Base-by-base conservation (phyloP, 2,888 invertebrate species). In the Trissolcus japonicus region DNA sequence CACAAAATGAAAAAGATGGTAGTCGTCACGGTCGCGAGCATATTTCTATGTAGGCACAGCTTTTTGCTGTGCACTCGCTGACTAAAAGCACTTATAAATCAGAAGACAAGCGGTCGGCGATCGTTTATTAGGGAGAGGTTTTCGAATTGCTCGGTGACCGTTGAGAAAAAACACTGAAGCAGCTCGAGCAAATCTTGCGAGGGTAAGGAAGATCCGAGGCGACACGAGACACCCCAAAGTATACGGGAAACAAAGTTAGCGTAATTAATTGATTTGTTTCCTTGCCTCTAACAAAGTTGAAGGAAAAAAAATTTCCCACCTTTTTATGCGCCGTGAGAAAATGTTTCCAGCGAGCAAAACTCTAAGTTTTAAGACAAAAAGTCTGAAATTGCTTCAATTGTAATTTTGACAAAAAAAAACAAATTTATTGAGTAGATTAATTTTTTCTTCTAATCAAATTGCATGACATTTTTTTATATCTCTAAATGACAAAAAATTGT, bases 11-110 rank as follows among this genome's bases (percentile, higher is more conserved):
- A 77, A 66, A 73, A 72, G 66, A 55, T 71, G 63, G 63, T 65
- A 68, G 78, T 73, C 78, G 80, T 74, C 76, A 76, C 74, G 76
- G 78, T 57, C 66, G 65, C 71, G 61, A 80, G 81, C 79, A 82
- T 82, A 82, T 82, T 82, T 82, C 80, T 82, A 77, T 77, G 66
- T 79, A 76, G 79, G 81, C 82, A 78, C 81, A 69, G 65, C 69
- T 82, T 82, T 86, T 84, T 84, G 82, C 80, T 76, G 79, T 79
- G 63, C 60, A 79, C 72, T 81, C 84, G 80, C 71, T 67, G 81
- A 85, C 87, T 89, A 88, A 89, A 89, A 89, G 89, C 88, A 83
- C 82, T 84, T 86, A 89, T 89, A 89, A 89, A 89, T 89, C 89
- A 88, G 82, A 83, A 83, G 83, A 83, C 82, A 82, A 81, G 81